Evolutionary conservation across 1,140 invertebrate genomes (phyloP).

Genomic region (Streblospio benedicti): DNA sequence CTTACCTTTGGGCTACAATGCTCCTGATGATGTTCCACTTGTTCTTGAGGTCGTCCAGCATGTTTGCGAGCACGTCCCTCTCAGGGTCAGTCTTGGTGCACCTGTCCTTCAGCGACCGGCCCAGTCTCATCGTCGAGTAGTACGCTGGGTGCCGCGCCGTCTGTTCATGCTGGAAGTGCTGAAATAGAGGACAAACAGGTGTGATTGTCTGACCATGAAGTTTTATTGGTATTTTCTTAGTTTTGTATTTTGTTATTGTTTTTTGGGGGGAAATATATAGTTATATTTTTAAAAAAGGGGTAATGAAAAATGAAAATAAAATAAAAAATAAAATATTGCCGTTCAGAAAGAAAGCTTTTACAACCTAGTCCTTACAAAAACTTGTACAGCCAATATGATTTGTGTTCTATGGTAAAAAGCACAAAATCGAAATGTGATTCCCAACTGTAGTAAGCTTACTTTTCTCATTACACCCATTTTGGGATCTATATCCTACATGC

Average conservation of each 20-base stretch:
- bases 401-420: too few species aligned
- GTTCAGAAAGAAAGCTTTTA: too few species aligned
- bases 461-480: too few species aligned
- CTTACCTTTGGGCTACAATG: conserved; percentile 75
- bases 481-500: too few species aligned
- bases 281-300: neutral
- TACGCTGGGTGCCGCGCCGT: conserved; percentile 80
- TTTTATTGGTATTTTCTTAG: neutral
- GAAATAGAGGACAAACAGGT: neutral
- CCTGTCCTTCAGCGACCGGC: conserved; percentile 86
- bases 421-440: too few species aligned
- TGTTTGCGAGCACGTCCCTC: conserved; percentile 61
- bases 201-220: too few species aligned
- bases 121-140: conserved; percentile 82
- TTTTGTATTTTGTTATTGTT: neutral
- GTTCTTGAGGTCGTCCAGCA: conserved; percentile 82
- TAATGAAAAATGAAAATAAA: too few species aligned
- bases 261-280: neutral
- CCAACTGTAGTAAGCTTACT: too few species aligned
- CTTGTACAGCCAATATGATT: too few species aligned
- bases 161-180: conserved; percentile 84
- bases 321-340: too few species aligned
- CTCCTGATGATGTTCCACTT: conserved; percentile 90
- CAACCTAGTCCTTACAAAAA: too few species aligned
- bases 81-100: conserved; percentile 86